Evolutionary conservation across 2,113 vertebrate genomes (phyloP).

Genomic region (Apus apus): DNA sequence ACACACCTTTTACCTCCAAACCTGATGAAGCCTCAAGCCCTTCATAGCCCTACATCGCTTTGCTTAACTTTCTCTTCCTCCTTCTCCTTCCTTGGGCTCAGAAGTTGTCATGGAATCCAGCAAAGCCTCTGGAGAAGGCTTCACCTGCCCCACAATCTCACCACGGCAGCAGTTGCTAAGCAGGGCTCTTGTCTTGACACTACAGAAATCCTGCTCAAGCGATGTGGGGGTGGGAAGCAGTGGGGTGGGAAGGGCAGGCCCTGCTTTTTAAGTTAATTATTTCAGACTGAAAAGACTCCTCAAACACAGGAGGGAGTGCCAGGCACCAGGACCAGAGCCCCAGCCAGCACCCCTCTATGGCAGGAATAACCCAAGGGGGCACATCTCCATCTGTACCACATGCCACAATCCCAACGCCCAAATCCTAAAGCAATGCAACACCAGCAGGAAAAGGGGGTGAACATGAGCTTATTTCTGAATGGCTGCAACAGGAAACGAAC

Average conservation of each 20-base stretch:
- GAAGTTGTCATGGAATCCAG: background rate
- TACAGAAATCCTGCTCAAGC: background rate
- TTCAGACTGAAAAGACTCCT: background rate
- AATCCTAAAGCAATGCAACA: background rate
- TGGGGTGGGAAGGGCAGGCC: background rate
- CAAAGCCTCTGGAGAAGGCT: background rate
- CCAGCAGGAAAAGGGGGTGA: background rate
- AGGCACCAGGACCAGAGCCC: background rate
- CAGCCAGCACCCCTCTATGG: background rate
- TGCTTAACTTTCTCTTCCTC: background rate
- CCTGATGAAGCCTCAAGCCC: background rate
- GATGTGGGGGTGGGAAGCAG: background rate
- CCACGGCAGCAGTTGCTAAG: background rate
- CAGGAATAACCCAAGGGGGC: background rate
- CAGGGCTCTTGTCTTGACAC: background rate
- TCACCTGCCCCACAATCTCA: background rate
- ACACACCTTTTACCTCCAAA: background rate
- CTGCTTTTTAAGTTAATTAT: background rate
- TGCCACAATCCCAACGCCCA: background rate
- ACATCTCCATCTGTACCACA: too few relatives aligned
- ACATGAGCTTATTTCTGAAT: background rate
- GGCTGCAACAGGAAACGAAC: background rate
- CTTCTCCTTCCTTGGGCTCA: background rate
- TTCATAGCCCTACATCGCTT: background rate
- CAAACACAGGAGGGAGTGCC: rapidly evolving